Conservation (phyloP, 2,113 vertebrate genomes). For the Myrmophylax atrothorax region DNA sequence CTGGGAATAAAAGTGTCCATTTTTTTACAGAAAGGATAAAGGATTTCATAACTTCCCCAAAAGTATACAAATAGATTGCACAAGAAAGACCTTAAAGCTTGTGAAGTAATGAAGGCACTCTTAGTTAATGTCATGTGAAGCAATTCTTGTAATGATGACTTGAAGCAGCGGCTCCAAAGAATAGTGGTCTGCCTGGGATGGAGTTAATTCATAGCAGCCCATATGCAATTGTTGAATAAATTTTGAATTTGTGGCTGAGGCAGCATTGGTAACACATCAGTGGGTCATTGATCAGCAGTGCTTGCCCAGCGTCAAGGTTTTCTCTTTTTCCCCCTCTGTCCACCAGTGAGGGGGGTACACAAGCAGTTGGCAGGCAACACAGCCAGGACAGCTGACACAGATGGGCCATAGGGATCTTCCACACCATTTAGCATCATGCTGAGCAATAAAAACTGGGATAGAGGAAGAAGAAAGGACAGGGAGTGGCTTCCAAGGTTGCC, state of each 20-base stretch:
- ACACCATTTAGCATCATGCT: neutral
- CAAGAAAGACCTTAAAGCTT: neutral
- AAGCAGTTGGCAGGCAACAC: too few species aligned
- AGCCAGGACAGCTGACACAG: neutral
- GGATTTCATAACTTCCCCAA: neutral
- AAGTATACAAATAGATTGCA: neutral
- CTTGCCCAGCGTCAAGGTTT: neutral
- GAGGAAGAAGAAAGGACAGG: neutral
- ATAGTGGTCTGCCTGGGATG: neutral
- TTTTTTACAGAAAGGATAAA: neutral
- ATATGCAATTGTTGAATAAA: rapidly evolving
- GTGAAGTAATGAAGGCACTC: neutral
- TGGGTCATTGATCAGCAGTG: neutral
- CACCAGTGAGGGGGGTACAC: neutral
- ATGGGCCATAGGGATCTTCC: neutral
- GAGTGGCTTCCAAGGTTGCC: neutral
- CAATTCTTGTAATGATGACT: neutral
- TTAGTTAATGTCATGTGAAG: neutral
- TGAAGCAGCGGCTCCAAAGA: neutral
- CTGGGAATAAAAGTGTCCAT: neutral
- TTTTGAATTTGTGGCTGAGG: neutral
- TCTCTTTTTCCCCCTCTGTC: neutral
- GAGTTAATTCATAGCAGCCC: neutral
- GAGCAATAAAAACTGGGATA: neutral
- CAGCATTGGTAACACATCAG: neutral